Evolutionary conservation across 2,797 vertebrate species (phyloP), one percentile per base, ranked within the genome.

Genomic region (Ataeniobius toweri): DNA sequence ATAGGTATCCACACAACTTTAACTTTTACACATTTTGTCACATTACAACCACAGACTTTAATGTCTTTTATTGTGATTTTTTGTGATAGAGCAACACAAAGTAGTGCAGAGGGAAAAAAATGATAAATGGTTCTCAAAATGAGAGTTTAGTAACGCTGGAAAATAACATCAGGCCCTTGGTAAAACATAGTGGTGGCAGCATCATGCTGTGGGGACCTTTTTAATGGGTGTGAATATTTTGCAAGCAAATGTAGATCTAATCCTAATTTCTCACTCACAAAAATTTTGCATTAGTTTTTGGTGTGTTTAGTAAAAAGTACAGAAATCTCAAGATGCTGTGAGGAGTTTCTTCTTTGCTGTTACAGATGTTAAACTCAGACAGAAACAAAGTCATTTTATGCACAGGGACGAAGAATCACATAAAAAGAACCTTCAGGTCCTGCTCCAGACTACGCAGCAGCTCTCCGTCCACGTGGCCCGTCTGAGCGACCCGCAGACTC

Each of bases 391-490:
- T 55, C 0, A 67, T 41, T 12, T 67, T 9, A 22, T 4, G 20
- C 53, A 55, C 22, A 8, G 22, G 7, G 53, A 55, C 22, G 3
- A 50, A 20, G 1, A 24, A 39, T 31, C 10, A 13, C 28, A 36
- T 12, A 0, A 41, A 16, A 31, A 71, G 46, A 36, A 98, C 98
- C 97, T 99, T 99, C 84, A 99, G 94, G 94, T 99, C 98, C 92
- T 99, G 98, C 90, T 99, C 98, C 94, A 99, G 92, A 86, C 95
- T 97, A 0, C 98, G 95, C 73, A 99, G 96, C 78, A 99, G 95
- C 72, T 99, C 98, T 53, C 98, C 98, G 13, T 99, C 98, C 89
- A 99, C 98, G 61, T 99, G 98, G 46, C 98, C 98, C 0, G 97
- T 98, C 95, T 99, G 98, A 14, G 98, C 98, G 71, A 97, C 97